phyloP scores from a whole-genome alignment of 2,888 invertebrate genomes.

The Nipponacmea schrenckii region DNA sequence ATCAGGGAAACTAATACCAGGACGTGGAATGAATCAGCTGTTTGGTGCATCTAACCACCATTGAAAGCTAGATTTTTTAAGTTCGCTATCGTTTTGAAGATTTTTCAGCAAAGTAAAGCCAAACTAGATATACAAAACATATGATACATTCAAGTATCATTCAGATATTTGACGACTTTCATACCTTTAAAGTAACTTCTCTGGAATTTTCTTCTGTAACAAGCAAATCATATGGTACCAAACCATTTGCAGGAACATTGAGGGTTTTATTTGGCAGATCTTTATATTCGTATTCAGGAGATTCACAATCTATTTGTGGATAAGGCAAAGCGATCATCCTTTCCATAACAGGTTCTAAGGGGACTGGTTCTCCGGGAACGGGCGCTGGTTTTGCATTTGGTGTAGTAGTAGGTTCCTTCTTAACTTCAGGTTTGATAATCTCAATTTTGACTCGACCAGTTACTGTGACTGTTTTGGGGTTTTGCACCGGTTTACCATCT shows the following conservation, averaged over 20 bases:
- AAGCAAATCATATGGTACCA: constrained; percentile 7
- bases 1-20: too few relatives aligned
- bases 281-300: background rate
- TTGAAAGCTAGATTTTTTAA: too few relatives aligned
- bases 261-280: background rate
- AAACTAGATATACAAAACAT: too few relatives aligned
- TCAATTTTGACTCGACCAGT: background rate
- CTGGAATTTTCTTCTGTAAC: constrained; percentile 2
- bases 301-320: background rate
- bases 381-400: background rate
- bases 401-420: background rate
- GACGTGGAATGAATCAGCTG: too few relatives aligned
- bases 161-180: background rate
- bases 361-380: background rate
- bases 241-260: constrained; percentile 2
- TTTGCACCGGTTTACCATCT: background rate
- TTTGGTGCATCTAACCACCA: too few relatives aligned
- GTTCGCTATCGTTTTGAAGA: too few relatives aligned
- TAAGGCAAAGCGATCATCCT: background rate
- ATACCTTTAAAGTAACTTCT: background rate
- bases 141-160: too few relatives aligned
- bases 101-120: too few relatives aligned
- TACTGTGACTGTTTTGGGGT: background rate
- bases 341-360: background rate
- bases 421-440: background rate